Percentiles rank a stretch among this genome's conserved stretches.
Conservation (phyloP, 1,140 invertebrate genomes). For the Lordiphosa collinella region DNA sequence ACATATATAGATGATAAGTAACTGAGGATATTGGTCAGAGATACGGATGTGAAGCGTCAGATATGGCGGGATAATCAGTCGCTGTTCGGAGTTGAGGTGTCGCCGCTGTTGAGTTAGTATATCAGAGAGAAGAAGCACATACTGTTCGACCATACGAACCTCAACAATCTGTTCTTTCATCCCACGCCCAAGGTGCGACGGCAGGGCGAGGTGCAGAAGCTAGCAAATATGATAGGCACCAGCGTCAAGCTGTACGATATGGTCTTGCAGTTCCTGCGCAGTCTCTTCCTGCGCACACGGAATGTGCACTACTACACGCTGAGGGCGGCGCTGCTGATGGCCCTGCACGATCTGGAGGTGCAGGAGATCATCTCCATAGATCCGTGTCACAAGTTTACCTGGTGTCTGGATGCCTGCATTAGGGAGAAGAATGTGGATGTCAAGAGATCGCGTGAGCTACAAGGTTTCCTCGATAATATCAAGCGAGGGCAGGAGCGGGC, state of each 20-base stretch:
- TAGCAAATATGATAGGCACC: conserved; percentile 97
- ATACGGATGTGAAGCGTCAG: conserved; percentile 97
- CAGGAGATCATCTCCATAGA: conserved; percentile 98
- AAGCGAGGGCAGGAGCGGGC: conserved; percentile 95
- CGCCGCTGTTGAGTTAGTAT: conserved; percentile 94
- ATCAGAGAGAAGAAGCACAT: conserved; percentile 96
- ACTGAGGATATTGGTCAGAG: conserved; percentile 90
- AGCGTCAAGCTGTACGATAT: conserved; percentile 98
- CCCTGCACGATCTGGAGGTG: conserved; percentile 95
- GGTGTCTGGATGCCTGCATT: conserved; percentile 99
- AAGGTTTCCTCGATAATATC: conserved; percentile 96
- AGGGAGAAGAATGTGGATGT: conserved; percentile 97
- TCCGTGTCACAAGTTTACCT: conserved; percentile 99
- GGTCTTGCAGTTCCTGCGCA: conserved; percentile 97
- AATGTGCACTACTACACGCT: conserved; percentile 99
- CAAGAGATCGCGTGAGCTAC: conserved; percentile 95
- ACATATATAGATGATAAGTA: conserved; percentile 97
- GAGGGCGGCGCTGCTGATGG: conserved; percentile 97
- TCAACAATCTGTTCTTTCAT: conserved; percentile 93
- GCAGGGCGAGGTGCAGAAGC: conserved; percentile 95
- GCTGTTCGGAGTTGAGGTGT: conserved; percentile 98
- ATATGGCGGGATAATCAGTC: conserved; percentile 99
- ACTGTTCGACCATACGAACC: conserved; percentile 93
- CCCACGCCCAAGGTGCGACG: conserved; percentile 94
- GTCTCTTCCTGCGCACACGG: conserved; percentile 94